These are phyloP conservation scores for Nasonia giraulti DNA, from an alignment of 1,140 invertebrate species.

Conservation along the genomic window DNA sequence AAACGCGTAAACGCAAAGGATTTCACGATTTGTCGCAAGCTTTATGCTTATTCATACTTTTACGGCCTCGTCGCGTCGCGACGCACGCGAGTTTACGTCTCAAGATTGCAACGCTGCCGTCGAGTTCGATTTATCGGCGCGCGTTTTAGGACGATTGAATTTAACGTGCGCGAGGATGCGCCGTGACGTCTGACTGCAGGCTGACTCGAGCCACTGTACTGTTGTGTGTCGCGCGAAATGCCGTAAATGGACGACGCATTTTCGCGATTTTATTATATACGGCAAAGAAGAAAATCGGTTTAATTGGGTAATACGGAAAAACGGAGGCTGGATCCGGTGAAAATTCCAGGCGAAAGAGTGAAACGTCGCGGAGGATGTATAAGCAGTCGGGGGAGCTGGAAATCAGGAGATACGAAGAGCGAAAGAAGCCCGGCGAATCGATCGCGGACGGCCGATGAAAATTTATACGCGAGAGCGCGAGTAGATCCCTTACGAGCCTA, in stretches of 20 bases:
- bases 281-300: background rate
- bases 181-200: background rate
- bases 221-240: background rate
- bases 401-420: background rate
- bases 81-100: background rate
- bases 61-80: conserved; percentile 28
- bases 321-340: too few species aligned
- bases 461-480: conserved; percentile 44
- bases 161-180: background rate
- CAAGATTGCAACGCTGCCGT: background rate
- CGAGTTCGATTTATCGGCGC: background rate
- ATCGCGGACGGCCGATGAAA: conserved; percentile 46
- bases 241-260: background rate
- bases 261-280: background rate
- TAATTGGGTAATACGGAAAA: too few species aligned
- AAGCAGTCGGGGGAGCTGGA: background rate
- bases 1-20: conserved; percentile 33
- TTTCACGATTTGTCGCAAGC: conserved; percentile 47
- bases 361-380: background rate
- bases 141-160: background rate
- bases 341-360: too few species aligned
- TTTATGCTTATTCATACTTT: conserved; percentile 47
- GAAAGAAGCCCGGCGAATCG: conserved; percentile 22
- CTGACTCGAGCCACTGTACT: background rate
- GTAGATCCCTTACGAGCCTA: conserved; percentile 43